Evolutionary conservation across 1,140 invertebrate species (phyloP).

Genomic region (Metaphire vulgaris): DNA sequence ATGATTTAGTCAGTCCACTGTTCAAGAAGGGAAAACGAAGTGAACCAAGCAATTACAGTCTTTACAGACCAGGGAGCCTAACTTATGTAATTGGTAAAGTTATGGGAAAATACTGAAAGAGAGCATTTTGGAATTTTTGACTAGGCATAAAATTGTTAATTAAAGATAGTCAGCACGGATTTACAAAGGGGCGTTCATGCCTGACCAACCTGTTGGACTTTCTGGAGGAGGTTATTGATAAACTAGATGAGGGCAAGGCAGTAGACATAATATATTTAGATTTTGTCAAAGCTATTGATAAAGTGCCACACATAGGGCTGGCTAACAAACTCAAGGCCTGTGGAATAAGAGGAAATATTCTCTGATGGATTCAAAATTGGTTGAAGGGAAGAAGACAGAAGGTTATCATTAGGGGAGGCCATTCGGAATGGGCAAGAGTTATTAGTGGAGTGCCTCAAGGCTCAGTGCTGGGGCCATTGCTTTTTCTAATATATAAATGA

Average conservation of each 20-base stretch:
- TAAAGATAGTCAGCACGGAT: neutral
- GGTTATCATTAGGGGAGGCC: neutral
- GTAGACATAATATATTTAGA: neutral
- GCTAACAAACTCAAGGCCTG: neutral
- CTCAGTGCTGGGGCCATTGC: neutral
- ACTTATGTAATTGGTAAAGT: neutral
- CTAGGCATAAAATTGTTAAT: neutral
- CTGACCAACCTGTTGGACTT: neutral
- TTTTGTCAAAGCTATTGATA: neutral
- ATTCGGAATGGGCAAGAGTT: neutral
- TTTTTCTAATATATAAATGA: neutral
- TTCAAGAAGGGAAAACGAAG: neutral
- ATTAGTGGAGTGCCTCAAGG: neutral
- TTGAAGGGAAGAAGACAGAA: neutral
- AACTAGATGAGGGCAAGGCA: neutral
- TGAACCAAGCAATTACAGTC: neutral
- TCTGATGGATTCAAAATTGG: neutral
- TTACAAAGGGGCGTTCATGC: neutral
- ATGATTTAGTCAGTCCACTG: neutral
- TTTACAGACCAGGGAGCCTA: neutral
- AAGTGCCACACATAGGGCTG: neutral
- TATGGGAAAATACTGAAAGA: neutral
- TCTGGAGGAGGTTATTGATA: neutral
- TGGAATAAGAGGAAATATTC: neutral
- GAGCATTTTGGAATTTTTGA: neutral